Conservation (phyloP, 2,797 vertebrate species). For the Schizopygopsis pylzovi region DNA sequence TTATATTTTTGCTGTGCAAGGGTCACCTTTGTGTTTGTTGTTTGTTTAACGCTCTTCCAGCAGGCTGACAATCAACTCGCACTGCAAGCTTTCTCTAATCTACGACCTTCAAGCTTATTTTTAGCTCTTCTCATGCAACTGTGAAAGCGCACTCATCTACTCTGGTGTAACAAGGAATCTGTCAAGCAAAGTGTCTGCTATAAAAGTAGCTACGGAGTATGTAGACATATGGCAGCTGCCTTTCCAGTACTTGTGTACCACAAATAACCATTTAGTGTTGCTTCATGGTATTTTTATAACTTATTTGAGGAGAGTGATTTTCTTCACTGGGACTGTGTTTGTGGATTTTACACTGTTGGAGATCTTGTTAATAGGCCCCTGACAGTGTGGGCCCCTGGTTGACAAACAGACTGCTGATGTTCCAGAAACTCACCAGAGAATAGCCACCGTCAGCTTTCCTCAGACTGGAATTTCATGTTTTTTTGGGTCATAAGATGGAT, state of each 20-base stretch:
- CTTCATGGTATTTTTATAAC: not conserved
- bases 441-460: not conserved
- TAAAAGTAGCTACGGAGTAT: not conserved
- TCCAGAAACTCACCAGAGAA: slow-evolving; percentile 25
- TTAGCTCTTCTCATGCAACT: slow-evolving; percentile 35
- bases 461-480: slow-evolving; percentile 5
- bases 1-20: slow-evolving; percentile 28
- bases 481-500: not conserved
- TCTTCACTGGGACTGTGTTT: not conserved
- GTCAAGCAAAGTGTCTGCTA: slow-evolving; percentile 21
- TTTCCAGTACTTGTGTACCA: slow-evolving; percentile 21
- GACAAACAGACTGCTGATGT: slow-evolving; percentile 41
- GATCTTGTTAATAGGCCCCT: slow-evolving; percentile 14
- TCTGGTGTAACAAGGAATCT: slow-evolving; percentile 8
- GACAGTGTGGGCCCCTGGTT: slow-evolving; percentile 17
- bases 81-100: slow-evolving; percentile 35
- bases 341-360: not conserved
- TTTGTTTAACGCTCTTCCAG: slow-evolving; percentile 29
- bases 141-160: slow-evolving; percentile 5
- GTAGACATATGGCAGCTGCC: not conserved
- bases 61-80: not conserved
- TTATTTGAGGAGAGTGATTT: not conserved
- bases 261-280: slow-evolving; percentile 17
- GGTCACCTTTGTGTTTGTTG: slow-evolving; percentile 38
- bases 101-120: slow-evolving; percentile 46